Conservation (phyloP, 1,140 invertebrate genomes). For the Scaptomyza hsui region DNA sequence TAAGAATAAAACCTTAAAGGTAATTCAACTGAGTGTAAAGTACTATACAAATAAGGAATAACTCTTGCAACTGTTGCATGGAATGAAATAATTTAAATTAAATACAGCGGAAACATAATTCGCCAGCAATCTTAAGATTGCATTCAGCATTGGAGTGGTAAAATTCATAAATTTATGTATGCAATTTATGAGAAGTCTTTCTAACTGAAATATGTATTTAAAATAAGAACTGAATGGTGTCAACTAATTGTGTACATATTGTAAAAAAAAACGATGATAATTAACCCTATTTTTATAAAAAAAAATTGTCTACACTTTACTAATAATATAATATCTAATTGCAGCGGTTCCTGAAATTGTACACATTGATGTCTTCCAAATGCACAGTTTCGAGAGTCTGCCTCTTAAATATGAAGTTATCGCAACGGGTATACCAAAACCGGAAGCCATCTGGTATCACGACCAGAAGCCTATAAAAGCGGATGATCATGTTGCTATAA, state of each 20-base stretch:
- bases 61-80: neutral
- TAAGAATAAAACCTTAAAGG: neutral
- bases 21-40: neutral
- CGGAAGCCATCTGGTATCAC: conserved; percentile 91
- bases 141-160: too few species aligned
- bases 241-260: conserved; percentile 1
- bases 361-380: conserved; percentile 89
- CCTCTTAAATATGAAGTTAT: conserved; percentile 89
- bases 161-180: too few species aligned
- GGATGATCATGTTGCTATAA: conserved; percentile 87
- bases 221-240: conserved; percentile 2
- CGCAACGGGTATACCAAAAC: conserved; percentile 89
- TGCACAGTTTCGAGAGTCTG: conserved; percentile 90
- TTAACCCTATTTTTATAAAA: neutral
- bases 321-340: conserved; percentile 57
- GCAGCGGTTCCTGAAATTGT: conserved; percentile 90
- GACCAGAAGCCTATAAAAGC: conserved; percentile 88
- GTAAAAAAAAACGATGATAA: neutral
- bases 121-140: neutral
- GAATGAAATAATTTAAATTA: neutral
- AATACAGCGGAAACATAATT: neutral
- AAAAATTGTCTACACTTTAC: neutral
- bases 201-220: neutral
- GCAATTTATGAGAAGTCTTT: neutral
- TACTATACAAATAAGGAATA: too few species aligned